Percentiles rank a stretch among this genome's conserved stretches.
These are phyloP conservation scores for Microcaecilia unicolor DNA, from an alignment of 2,797 vertebrate genomes.

Conservation along the genomic window DNA sequence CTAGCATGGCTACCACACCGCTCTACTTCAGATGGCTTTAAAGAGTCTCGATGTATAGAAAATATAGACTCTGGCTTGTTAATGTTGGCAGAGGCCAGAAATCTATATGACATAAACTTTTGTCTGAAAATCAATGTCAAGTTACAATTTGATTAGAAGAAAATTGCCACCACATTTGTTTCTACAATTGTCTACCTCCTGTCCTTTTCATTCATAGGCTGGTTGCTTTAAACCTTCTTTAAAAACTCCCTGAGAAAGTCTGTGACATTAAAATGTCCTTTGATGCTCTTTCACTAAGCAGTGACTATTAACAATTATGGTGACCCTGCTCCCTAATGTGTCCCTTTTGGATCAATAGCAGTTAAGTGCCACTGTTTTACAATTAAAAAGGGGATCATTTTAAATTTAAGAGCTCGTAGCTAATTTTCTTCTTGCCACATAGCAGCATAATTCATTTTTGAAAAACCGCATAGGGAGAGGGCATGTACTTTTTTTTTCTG, in stretches of 20 bases:
- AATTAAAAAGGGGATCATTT: conserved; percentile 96
- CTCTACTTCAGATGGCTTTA: conserved; percentile 10
- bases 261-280: conserved; percentile 99
- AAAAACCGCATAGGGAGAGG: conserved; percentile 56
- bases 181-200: conserved; percentile 83
- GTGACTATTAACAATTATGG: conserved; percentile 96
- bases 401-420: conserved; percentile 65
- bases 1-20: too few relatives aligned
- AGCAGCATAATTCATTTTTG: conserved; percentile 62
- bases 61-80: conserved; percentile 66
- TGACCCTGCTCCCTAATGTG: conserved; percentile 95
- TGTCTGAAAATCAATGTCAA: conserved; percentile 80
- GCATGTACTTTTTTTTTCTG: conserved; percentile 17
- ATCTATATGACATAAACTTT: conserved; percentile 75
- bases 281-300: conserved; percentile 97
- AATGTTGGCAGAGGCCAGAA: conserved; percentile 73
- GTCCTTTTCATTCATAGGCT: conserved; percentile 98
- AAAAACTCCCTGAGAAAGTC: conserved; percentile 97
- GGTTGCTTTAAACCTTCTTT: conserved; percentile 74
- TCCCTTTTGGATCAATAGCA: conserved; percentile 95
- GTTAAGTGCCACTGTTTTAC: conserved; percentile 98
- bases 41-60: conserved; percentile 40
- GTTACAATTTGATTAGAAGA: conserved; percentile 89
- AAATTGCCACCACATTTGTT: conserved; percentile 92
- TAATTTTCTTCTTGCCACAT: conserved; percentile 66